Evolutionary conservation across 2,113 vertebrate genomes (phyloP).

Genomic region (Lagopus leucura): DNA sequence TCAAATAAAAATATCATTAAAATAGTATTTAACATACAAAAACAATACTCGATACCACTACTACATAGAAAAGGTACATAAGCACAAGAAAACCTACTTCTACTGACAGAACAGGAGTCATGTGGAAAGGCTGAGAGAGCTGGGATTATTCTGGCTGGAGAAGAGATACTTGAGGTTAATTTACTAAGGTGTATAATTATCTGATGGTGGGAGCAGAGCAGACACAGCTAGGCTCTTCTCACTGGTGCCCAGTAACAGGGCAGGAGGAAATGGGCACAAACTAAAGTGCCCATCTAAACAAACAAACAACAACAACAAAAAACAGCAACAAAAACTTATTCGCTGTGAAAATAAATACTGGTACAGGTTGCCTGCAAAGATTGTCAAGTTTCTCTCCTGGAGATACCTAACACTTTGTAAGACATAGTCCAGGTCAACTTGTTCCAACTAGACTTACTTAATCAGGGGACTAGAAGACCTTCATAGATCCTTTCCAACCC

Average conservation of each 20-base stretch:
- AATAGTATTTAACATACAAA: neutral
- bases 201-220: neutral
- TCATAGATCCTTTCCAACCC: neutral
- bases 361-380: neutral
- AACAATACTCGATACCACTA: neutral
- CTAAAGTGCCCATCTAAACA: neutral
- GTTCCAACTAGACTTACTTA: rapidly evolving
- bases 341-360: neutral
- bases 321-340: neutral
- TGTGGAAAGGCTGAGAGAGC: neutral
- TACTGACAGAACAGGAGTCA: neutral
- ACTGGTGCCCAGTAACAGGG: neutral
- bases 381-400: neutral
- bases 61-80: neutral
- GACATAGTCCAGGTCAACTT: neutral
- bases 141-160: neutral
- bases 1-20: neutral
- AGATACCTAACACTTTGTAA: neutral
- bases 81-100: neutral
- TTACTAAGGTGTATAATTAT: neutral
- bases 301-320: neutral
- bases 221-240: neutral
- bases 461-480: neutral
- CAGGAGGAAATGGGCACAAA: neutral
- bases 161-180: neutral